phyloP scores from a whole-genome alignment of 2,113 vertebrate genomes.

The Amblyopsis rosae region DNA sequence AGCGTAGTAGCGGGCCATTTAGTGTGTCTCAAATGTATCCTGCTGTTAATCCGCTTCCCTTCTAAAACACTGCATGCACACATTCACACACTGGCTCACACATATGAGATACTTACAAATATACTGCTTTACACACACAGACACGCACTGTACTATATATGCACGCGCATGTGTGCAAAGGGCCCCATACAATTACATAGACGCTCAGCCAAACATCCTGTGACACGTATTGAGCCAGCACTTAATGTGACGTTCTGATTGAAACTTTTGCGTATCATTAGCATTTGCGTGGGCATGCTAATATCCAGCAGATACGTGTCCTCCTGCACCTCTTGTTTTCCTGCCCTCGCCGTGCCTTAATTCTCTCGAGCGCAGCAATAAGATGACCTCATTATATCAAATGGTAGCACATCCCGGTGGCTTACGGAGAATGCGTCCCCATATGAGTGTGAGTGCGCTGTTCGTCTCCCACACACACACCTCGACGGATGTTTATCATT shows the following conservation, averaged over 20 bases:
- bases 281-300: not conserved
- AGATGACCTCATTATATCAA: conserved; percentile 19
- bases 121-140: conserved; percentile 2
- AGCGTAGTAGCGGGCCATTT: conserved; percentile 38
- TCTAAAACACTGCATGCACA: conserved; percentile 43
- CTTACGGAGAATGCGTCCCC: conserved; percentile 28
- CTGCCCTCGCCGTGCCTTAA: not conserved
- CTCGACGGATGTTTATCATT: conserved; percentile 32
- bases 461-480: not conserved
- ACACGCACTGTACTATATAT: not conserved
- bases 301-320: conserved; percentile 20
- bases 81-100: conserved; percentile 27
- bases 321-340: conserved; percentile 1
- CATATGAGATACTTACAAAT: conserved; percentile 7
- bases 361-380: conserved; percentile 16
- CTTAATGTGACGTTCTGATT: no score
- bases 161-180: not conserved
- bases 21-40: conserved; percentile 62
- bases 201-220: conserved; percentile 26
- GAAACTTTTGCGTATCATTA: no score
- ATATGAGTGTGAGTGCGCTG: conserved; percentile 32
- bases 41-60: conserved; percentile 69
- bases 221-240: not conserved
- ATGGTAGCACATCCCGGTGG: conserved; percentile 29
- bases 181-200: conserved; percentile 10